Conservation (phyloP, 2,888 invertebrate genomes). For the Drosophila mimica region DNA sequence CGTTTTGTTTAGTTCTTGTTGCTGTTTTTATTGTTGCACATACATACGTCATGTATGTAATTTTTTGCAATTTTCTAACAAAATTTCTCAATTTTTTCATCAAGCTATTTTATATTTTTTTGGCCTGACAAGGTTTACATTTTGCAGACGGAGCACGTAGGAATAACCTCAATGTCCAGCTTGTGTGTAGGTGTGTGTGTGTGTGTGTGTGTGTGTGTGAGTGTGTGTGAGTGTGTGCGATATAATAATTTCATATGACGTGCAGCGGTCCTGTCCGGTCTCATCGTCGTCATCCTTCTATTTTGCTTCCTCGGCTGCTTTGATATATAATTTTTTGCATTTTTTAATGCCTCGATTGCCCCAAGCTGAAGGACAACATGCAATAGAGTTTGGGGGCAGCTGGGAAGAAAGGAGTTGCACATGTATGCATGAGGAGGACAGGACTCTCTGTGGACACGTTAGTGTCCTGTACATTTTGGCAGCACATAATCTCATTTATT, state of each 20-base stretch:
- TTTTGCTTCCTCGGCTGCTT: slow-evolving; percentile 63
- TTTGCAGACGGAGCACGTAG: slow-evolving; percentile 69
- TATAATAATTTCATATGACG: slow-evolving; percentile 81
- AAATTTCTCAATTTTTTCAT: slow-evolving; percentile 70
- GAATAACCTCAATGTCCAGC: slow-evolving; percentile 72
- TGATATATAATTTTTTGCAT: slow-evolving; percentile 81
- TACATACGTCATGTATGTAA: slow-evolving; percentile 72
- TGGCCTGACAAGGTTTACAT: slow-evolving; percentile 48
- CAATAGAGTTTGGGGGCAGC: slow-evolving; percentile 1
- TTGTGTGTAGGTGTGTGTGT: slow-evolving; percentile 30
- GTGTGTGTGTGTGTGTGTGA: slow-evolving; percentile 36
- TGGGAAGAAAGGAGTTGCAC: background rate
- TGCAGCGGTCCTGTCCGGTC: slow-evolving; percentile 64
- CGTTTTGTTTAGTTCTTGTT: slow-evolving; percentile 1
- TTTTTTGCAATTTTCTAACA: slow-evolving; percentile 79
- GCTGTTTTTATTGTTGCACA: slow-evolving; percentile 40
- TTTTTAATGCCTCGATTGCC: slow-evolving; percentile 80
- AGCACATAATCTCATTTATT: slow-evolving; percentile 83
- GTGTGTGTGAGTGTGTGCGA: slow-evolving; percentile 49
- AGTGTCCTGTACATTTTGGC: slow-evolving; percentile 76
- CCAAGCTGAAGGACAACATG: slow-evolving; percentile 43
- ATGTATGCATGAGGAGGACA: slow-evolving; percentile 11
- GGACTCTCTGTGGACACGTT: slow-evolving; percentile 39
- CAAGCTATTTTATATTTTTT: slow-evolving; percentile 61
- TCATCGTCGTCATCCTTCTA: slow-evolving; percentile 38